A percentile compares a stretch with the other conserved stretches of the same genome.
These are phyloP conservation scores for Agrotis ipsilon DNA, from an alignment of 2,888 invertebrate genomes.

Conservation along the genomic window DNA sequence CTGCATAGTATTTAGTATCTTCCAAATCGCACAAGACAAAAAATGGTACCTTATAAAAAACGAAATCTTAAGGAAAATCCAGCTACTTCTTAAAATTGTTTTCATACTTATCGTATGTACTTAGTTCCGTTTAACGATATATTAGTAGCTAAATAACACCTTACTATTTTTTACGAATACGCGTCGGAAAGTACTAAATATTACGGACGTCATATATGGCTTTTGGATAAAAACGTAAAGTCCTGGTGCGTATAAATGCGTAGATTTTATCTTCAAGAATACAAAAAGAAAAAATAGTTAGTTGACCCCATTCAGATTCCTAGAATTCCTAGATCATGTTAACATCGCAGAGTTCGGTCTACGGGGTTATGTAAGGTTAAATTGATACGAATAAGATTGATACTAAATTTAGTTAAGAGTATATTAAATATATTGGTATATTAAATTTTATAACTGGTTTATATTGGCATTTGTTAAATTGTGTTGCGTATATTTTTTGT, in stretches of 20 bases:
- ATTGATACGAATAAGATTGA: not conserved
- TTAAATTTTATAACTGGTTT: not conserved
- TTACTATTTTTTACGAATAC: too few relatives aligned
- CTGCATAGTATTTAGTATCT: not conserved
- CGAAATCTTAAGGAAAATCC: not conserved
- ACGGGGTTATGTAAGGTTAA: conserved; percentile 3
- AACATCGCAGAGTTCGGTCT: not conserved
- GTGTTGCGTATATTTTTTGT: too few relatives aligned
- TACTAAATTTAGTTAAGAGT: conserved; percentile 2
- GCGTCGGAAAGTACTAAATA: too few relatives aligned
- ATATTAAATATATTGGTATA: too few relatives aligned
- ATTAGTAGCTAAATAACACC: too few relatives aligned
- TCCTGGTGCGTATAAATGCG: too few relatives aligned
- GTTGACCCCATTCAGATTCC: conserved; percentile 4
- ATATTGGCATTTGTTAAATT: not conserved
- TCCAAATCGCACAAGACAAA: not conserved
- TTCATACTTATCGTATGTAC: not conserved
- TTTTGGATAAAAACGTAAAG: too few relatives aligned
- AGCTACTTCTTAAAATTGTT: too few relatives aligned
- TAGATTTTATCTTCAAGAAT: conserved; percentile 2
- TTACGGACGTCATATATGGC: too few relatives aligned
- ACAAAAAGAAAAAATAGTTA: not conserved
- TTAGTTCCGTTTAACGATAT: too few relatives aligned
- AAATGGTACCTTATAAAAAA: not conserved
- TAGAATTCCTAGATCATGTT: not conserved